phyloP scores from a whole-genome alignment of 2,113 vertebrate species.

The Sisor rabdophorus region DNA sequence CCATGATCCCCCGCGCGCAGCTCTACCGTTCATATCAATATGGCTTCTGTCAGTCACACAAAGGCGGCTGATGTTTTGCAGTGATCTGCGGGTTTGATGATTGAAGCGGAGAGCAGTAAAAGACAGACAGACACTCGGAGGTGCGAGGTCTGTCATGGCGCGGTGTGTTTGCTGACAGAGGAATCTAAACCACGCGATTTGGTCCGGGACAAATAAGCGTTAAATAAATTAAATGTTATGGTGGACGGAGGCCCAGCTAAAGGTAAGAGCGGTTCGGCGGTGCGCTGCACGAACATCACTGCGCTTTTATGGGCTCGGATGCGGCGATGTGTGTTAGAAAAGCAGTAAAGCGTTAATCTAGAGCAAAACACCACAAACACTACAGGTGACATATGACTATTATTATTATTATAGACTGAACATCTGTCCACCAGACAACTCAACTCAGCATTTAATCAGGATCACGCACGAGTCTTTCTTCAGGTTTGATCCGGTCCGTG shows the following conservation, averaged over 20 bases:
- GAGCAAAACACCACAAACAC: not conserved
- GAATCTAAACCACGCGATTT: conserved; percentile 14
- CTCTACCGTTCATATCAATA: conserved; percentile 67
- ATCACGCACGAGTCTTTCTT: not conserved
- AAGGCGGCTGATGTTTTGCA: conserved; percentile 72
- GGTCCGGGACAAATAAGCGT: conserved; percentile 46
- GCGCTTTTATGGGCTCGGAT: not conserved
- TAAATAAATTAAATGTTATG: conserved; percentile 55
- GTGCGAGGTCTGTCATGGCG: not conserved
- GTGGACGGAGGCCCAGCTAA: conserved; percentile 60
- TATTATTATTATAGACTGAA: not conserved
- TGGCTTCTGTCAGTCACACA: conserved; percentile 78
- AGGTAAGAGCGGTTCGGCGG: conserved; percentile 60
- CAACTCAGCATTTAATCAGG: not conserved
- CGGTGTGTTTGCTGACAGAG: conserved; percentile 43
- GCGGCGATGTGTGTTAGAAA: not conserved
- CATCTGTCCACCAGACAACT: not conserved
- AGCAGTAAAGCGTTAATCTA: too few relatives aligned
- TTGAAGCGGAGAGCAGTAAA: conserved; percentile 56
- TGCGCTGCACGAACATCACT: conserved; percentile 28
- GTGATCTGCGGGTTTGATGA: conserved; percentile 67
- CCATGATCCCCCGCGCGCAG: conserved; percentile 59
- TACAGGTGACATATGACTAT: not conserved
- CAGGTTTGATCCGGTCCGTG: not conserved
- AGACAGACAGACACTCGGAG: conserved; percentile 26